Evolutionary conservation across 2,797 vertebrate genomes (phyloP), one percentile per base, ranked within the genome.

Genomic region (Syncerus caffer): DNA sequence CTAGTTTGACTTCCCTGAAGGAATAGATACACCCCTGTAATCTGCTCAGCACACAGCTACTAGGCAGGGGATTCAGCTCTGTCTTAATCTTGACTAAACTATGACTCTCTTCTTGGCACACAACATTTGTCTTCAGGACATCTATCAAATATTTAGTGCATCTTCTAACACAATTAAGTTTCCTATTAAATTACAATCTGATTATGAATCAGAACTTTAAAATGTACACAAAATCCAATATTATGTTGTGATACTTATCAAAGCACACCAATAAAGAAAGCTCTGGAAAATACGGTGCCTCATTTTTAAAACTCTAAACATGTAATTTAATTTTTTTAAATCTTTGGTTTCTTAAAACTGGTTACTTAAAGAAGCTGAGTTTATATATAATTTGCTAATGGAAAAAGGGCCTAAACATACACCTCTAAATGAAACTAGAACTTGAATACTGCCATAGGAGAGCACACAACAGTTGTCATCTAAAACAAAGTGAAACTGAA

Each of bases 71-170:
- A 98, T 98, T 98, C 98, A 97, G 97, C 95, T 98, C 98, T 98
- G 98, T 99, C 99, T 98, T 99, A 99, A 99, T 99, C 99, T 99
- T 98, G 96, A 98, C 98, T 99, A 99, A 99, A 98, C 98, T 99
- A 98, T 98, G 82, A 95, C 87, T 97, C 74, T 91, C 53, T 85
- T 95, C 93, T 97, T 93, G 94, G 84, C 92, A 97, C 64, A 92
- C 53, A 97, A 96, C 97, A 97, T 98, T 97, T 98, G 74, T 98
- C 97, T 97, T 97, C 55, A 82, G 93, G 97, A 97, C 96, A 96
- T 90, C 94, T 96, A 97, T 98, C 97, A 98, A 85, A 97, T 97
- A 97, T 95, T 97, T 96, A 97, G 95, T 89, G 64, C 95, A 95
- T 90, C 58, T 51, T 94, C 95, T 95, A 96, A 95, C 93, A 88